Base-by-base conservation (phyloP, 2,888 invertebrate genomes). In the Phragmatobia fuliginosa region DNA sequence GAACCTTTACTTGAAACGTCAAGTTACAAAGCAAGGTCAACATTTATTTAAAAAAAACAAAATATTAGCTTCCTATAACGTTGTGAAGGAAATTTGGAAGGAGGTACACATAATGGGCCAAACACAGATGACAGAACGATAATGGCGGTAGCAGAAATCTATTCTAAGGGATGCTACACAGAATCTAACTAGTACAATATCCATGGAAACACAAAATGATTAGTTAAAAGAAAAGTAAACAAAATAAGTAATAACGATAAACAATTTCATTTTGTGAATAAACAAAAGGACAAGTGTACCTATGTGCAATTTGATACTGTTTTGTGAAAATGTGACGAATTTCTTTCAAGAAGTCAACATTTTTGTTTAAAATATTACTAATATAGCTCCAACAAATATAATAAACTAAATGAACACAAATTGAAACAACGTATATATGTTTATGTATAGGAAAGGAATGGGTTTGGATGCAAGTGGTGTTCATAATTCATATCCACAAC, bases 401-500 rank as follows among this genome's bases (percentile, higher is more conserved):
- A 70, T 62, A 78, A 79, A 78, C 56, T 60, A 73, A 69, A 82
- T 68, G 62, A 80, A 71, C 66, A 84, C 74, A 81, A 85, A 74
- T 83, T 71, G 78, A 81, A 82, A 78, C 52, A 82, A 82, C 67
- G 69, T 71, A 77, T 67, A 66, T 75, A 79, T 79, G 72, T 59
- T 78, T 71, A 86, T 85, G 80, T 83, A 83, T 67, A 78, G 90
- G 90, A 87, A 72, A 73, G 85, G 91, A 90, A 87, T 77, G 73
- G 91, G 90, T 84, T 78, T 85, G 93, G 94, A 91, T 90, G 92
- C 90, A 90, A 94, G 94, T 94, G 94, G 94, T 94, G 94, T 93
- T 88, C 82, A 83, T 86, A 82, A 89, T 88, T 87, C 89, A 91
- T 89, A 90, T 91, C 90, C 88, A 92, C 92, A 93, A 93, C 94